These are phyloP conservation scores for Actinernus sp. DNA, from an alignment of 92 coral and sea anemone genomes.

Conservation along the genomic window DNA sequence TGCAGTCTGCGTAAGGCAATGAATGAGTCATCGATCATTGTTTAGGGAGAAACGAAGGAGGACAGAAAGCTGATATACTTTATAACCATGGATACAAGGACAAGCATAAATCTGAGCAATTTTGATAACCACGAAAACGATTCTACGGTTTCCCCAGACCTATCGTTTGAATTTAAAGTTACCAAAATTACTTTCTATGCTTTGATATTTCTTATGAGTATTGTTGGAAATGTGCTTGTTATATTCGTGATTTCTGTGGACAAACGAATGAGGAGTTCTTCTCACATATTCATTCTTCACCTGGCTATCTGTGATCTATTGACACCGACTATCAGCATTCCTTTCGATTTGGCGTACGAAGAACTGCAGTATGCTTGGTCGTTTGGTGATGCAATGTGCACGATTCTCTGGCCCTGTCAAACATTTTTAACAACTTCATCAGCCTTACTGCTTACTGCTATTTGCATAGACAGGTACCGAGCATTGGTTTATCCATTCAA, in stretches of 20 bases:
- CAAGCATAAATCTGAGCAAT: not conserved
- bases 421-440: conserved; percentile 77
- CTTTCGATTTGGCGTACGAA: conserved; percentile 75
- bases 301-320: conserved; percentile 81
- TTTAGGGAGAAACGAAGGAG: too few relatives aligned
- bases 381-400: conserved; percentile 66
- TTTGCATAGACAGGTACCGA: conserved; percentile 79
- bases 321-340: conserved; percentile 81
- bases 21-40: too few relatives aligned
- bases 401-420: conserved; percentile 77
- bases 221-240: conserved; percentile 73
- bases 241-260: conserved; percentile 47
- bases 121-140: not conserved
- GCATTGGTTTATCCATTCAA: conserved; percentile 80
- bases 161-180: conserved; percentile 40
- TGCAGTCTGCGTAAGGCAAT: too few relatives aligned
- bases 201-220: conserved; percentile 52
- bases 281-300: conserved; percentile 71
- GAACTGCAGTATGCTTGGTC: conserved; percentile 54
- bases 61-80: too few relatives aligned
- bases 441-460: conserved; percentile 59
- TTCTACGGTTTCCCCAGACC: not conserved
- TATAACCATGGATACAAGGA: too few relatives aligned
- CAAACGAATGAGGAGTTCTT: conserved; percentile 55
- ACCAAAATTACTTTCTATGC: conserved; percentile 39